Conservation (phyloP, 2,113 vertebrate species). For the Nyctereutes procyonoides region DNA sequence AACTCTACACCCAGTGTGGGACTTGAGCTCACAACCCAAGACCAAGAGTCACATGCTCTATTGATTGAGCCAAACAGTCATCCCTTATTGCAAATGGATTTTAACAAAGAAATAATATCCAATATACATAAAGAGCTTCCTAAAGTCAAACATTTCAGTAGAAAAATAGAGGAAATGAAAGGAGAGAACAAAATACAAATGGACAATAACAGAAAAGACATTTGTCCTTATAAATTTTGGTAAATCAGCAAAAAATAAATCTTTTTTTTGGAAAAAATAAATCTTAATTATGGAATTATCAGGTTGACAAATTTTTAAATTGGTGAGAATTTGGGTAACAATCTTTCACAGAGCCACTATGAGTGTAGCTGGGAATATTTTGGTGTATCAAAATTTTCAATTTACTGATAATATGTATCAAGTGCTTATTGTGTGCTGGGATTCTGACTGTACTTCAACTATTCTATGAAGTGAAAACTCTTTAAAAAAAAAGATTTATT, state of each 20-base stretch:
- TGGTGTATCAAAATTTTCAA: background rate
- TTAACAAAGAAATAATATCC: constrained; percentile 11
- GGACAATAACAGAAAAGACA: background rate
- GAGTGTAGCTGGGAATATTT: background rate
- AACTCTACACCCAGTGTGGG: background rate
- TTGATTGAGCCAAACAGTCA: background rate
- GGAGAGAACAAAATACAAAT: constrained; percentile 30
- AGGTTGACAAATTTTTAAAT: background rate
- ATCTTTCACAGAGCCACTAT: background rate
- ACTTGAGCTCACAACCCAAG: background rate
- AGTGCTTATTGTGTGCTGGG: background rate
- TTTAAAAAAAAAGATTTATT: background rate
- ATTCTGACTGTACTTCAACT: background rate
- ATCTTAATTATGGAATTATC: background rate
- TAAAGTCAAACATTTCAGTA: background rate
- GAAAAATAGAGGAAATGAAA: constrained; percentile 18
- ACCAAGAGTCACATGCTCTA: background rate
- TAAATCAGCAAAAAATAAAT: constrained; percentile 24
- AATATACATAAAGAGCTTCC: background rate
- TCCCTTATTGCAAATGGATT: background rate
- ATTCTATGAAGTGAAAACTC: background rate
- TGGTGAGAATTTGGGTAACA: background rate
- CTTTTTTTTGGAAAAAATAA: background rate
- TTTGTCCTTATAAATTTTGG: background rate
- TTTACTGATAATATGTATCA: background rate